A percentile compares a stretch with the other conserved stretches of the same genome.
These are phyloP conservation scores for Gastrophryne carolinensis DNA, from an alignment of 2,797 vertebrate genomes.

Conservation along the genomic window DNA sequence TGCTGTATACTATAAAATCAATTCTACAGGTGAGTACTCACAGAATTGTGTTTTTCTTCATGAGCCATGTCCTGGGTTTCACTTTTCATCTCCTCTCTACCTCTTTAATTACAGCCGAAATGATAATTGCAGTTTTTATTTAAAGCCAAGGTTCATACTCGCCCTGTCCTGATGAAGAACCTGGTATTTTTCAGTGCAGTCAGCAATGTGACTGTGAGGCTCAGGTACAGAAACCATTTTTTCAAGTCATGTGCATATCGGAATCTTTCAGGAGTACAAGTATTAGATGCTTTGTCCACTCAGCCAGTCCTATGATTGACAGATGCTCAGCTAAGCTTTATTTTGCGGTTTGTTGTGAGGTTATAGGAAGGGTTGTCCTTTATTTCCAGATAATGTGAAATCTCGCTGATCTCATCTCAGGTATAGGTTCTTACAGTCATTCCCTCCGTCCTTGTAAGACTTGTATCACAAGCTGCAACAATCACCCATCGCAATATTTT, in stretches of 20 bases:
- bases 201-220: conserved; percentile 31
- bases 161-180: neutral
- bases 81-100: conserved; percentile 64
- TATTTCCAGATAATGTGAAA: conserved; percentile 54
- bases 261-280: conserved; percentile 10
- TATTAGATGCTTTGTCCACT: conserved; percentile 24
- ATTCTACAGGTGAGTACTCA: no score
- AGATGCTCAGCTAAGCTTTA: conserved; percentile 1
- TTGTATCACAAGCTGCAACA: conserved; percentile 54
- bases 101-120: conserved; percentile 70
- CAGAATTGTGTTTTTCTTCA: no score
- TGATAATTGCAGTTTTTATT: conserved; percentile 55
- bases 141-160: neutral
- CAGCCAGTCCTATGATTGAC: conserved; percentile 12
- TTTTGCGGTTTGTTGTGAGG: conserved; percentile 3
- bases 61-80: conserved; percentile 63
- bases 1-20: no score
- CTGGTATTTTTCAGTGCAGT: conserved; percentile 35
- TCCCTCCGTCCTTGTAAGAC: conserved; percentile 53
- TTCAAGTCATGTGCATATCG: conserved; percentile 11
- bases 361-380: neutral
- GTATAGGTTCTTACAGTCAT: conserved; percentile 65
- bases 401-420: conserved; percentile 64
- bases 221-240: conserved; percentile 44
- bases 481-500: conserved; percentile 56